A percentile compares a stretch with the other conserved stretches of the same genome.
Evolutionary conservation across 2,113 vertebrate genomes (phyloP).

Genomic region (Scortum barcoo): DNA sequence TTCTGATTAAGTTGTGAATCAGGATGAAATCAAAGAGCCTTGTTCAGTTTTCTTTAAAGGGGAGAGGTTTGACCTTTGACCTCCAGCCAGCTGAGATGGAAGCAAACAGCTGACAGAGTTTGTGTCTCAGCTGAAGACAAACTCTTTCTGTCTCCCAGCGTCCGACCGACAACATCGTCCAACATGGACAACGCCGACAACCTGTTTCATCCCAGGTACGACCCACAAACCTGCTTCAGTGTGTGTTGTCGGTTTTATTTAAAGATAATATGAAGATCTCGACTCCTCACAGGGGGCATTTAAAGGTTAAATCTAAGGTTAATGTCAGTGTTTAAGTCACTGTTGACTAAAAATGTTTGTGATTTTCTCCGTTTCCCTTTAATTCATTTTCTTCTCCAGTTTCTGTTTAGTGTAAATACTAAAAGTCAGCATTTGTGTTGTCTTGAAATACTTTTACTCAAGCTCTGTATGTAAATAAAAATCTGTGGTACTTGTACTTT

Average conservation of each 20-base stretch:
- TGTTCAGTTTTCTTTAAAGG: background rate
- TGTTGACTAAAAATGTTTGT: background rate
- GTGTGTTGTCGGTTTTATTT: background rate
- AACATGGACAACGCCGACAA: constrained; percentile 53
- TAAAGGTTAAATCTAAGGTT: background rate
- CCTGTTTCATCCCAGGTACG: constrained; percentile 68
- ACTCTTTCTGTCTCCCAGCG: background rate
- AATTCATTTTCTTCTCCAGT: background rate
- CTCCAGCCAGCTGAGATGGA: constrained; percentile 47
- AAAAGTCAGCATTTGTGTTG: background rate
- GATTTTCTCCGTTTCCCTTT: background rate
- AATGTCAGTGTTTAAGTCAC: background rate
- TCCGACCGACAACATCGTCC: background rate
- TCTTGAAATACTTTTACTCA: background rate
- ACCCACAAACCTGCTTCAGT: background rate
- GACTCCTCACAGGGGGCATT: background rate
- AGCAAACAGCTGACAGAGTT: constrained; percentile 64
- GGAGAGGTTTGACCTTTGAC: constrained; percentile 55
- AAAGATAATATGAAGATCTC: background rate
- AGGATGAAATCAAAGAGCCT: too few species aligned
- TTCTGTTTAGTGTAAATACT: too few species aligned
- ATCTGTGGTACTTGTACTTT: too few species aligned
- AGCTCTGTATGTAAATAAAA: background rate
- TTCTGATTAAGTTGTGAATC: too few species aligned
- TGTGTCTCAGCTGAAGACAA: background rate